Conservation (phyloP, 2,888 invertebrate genomes). For the Odontocolon sp. region DNA sequence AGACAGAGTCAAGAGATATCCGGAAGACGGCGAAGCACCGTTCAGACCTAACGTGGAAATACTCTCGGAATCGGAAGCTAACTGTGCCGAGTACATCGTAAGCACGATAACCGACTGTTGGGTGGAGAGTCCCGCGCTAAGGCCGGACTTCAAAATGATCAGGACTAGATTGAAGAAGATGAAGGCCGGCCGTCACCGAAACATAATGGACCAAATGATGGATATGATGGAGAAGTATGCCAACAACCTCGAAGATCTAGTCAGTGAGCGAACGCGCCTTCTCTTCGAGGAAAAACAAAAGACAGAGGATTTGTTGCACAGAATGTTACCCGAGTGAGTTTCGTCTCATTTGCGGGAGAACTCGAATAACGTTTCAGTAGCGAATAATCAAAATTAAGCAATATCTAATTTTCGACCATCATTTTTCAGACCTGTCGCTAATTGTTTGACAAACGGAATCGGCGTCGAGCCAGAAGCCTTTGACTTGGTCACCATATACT, state of each 20-base stretch:
- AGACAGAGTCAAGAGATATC: conserved; percentile 89
- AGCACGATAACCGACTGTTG: conserved; percentile 94
- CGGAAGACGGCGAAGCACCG: conserved; percentile 86
- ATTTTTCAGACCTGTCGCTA: conserved; percentile 90
- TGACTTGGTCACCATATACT: conserved; percentile 97
- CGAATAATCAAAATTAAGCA: too few species aligned
- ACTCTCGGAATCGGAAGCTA: conserved; percentile 87
- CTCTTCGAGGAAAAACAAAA: conserved; percentile 96
- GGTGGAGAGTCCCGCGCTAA: conserved; percentile 90
- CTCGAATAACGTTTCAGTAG: too few species aligned
- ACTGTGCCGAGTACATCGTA: conserved; percentile 91
- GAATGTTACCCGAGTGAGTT: conserved; percentile 95
- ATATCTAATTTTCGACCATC: conserved; percentile 64
- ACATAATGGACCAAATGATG: conserved; percentile 99
- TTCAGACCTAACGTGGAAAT: conserved; percentile 91
- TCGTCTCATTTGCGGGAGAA: too few species aligned
- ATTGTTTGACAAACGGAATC: conserved; percentile 92
- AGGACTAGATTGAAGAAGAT: conserved; percentile 92
- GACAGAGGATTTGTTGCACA: conserved; percentile 94
- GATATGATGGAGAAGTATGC: conserved; percentile 99
- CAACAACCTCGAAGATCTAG: conserved; percentile 96
- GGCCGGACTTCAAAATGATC: conserved; percentile 93
- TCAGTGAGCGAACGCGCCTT: conserved; percentile 93
- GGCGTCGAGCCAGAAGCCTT: conserved; percentile 97
- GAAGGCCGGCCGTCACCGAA: conserved; percentile 93